Conservation (phyloP, 2,888 invertebrate species). For the Pollenia amentaria region DNA sequence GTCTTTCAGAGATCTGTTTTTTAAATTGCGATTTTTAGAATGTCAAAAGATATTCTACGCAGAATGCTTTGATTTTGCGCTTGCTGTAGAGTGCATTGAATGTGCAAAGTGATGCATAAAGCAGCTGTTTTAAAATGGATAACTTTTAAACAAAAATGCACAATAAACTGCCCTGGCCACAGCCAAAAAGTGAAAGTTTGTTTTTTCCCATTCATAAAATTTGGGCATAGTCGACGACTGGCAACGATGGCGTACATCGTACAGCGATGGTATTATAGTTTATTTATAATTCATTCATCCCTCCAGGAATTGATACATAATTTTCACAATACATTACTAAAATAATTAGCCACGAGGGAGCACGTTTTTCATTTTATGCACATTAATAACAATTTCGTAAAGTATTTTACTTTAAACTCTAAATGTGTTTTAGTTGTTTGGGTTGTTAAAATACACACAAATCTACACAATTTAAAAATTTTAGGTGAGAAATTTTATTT, state of each 20-base stretch:
- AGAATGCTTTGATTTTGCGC: too few species aligned
- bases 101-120: constrained; percentile 20
- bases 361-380: constrained; percentile 64
- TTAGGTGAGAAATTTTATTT: constrained; percentile 53
- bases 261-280: too few species aligned
- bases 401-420: constrained; percentile 9
- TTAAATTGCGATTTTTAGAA: too few species aligned
- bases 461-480: constrained; percentile 10
- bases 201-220: constrained; percentile 45
- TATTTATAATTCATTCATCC: constrained; percentile 54
- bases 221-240: not conserved
- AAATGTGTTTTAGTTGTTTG: constrained; percentile 4
- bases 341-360: constrained; percentile 73
- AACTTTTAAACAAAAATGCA: constrained; percentile 6
- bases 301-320: constrained; percentile 66
- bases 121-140: constrained; percentile 46
- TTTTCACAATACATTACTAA: constrained; percentile 71
- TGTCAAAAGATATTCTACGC: too few species aligned
- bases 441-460: not conserved
- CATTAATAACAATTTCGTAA: constrained; percentile 44
- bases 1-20: too few species aligned
- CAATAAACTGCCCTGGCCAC: not conserved
- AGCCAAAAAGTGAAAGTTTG: constrained; percentile 68
- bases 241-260: constrained; percentile 3
- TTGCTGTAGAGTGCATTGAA: not conserved